A percentile compares a stretch with the other conserved stretches of the same genome.
Evolutionary conservation across 2,888 invertebrate genomes (phyloP).

Genomic region (Anthoptus insignis): DNA sequence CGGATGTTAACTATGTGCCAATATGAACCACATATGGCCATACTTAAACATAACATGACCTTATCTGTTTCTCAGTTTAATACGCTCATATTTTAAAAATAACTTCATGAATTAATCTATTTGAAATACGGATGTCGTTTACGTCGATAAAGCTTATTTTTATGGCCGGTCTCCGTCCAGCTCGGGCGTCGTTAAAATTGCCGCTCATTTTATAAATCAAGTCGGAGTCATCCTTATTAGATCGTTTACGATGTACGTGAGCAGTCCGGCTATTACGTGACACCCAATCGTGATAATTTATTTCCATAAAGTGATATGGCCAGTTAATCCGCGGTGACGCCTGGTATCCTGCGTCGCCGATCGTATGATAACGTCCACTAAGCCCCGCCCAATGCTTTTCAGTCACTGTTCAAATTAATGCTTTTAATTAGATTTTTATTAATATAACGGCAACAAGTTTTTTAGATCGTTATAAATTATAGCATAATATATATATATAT

Average conservation of each 20-base stretch:
- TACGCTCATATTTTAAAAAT: not conserved
- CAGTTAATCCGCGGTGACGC: conserved; percentile 56
- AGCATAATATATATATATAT: too few species aligned
- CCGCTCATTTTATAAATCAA: conserved; percentile 48
- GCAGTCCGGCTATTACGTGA: conserved; percentile 49
- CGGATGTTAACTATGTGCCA: conserved; percentile 63
- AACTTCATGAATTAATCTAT: conserved; percentile 17
- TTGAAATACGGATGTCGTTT: conserved; percentile 14
- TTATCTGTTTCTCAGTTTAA: conserved; percentile 5
- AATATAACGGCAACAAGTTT: not conserved
- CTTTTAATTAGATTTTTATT: not conserved
- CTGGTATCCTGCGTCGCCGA: conserved; percentile 49
- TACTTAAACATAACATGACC: too few species aligned
- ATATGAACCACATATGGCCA: not conserved
- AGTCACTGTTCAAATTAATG: not conserved
- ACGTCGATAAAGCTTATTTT: conserved; percentile 27
- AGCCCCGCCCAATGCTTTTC: conserved; percentile 51
- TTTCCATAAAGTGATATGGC: conserved; percentile 65
- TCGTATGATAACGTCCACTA: conserved; percentile 53
- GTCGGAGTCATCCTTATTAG: conserved; percentile 51
- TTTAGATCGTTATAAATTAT: too few species aligned
- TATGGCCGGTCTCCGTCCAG: conserved; percentile 16
- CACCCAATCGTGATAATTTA: conserved; percentile 70
- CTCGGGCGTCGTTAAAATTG: conserved; percentile 27
- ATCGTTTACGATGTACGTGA: conserved; percentile 51